A percentile compares a stretch with the other conserved stretches of the same genome.
Conservation (phyloP, 2,797 vertebrate genomes). For the Microctenopoma lineatum region DNA sequence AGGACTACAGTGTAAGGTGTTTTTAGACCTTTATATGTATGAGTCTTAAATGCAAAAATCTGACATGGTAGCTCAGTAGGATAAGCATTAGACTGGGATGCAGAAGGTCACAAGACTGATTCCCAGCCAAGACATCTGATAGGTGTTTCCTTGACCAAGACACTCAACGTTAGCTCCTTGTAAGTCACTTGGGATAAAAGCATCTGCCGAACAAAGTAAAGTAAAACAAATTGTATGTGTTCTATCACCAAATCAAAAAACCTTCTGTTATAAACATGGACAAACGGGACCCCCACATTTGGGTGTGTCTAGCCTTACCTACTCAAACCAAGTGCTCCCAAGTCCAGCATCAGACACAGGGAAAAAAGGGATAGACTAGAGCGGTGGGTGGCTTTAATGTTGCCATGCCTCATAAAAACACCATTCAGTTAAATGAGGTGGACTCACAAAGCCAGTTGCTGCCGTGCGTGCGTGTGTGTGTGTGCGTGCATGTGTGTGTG, state of each 20-base stretch:
- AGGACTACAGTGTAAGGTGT: background rate
- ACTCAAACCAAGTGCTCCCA: constrained; percentile 41
- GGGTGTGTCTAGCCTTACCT: constrained; percentile 28
- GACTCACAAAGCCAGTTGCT: constrained; percentile 68
- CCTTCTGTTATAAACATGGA: constrained; percentile 3
- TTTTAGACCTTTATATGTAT: background rate
- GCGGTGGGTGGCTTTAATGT: constrained; percentile 70
- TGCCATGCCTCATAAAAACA: constrained; percentile 75
- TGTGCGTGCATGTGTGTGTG: constrained; percentile 10
- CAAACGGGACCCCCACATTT: constrained; percentile 30
- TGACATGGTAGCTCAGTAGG: no score
- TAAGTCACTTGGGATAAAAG: no score
- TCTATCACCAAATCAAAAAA: constrained; percentile 34
- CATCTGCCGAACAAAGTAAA: no score
- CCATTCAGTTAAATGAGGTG: constrained; percentile 77
- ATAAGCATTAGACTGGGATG: no score
- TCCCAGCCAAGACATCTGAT: no score
- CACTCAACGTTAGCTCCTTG: no score
- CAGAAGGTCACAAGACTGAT: no score
- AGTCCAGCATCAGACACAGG: constrained; percentile 54
- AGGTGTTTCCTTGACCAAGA: no score
- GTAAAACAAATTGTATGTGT: background rate
- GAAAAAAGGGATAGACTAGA: constrained; percentile 64
- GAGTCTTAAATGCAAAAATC: constrained; percentile 7
- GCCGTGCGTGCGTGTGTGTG: constrained; percentile 6